Evolutionary conservation across 2,888 invertebrate species (phyloP), one percentile per base, ranked within the genome.

Genomic region (Cataglyphis livida): DNA sequence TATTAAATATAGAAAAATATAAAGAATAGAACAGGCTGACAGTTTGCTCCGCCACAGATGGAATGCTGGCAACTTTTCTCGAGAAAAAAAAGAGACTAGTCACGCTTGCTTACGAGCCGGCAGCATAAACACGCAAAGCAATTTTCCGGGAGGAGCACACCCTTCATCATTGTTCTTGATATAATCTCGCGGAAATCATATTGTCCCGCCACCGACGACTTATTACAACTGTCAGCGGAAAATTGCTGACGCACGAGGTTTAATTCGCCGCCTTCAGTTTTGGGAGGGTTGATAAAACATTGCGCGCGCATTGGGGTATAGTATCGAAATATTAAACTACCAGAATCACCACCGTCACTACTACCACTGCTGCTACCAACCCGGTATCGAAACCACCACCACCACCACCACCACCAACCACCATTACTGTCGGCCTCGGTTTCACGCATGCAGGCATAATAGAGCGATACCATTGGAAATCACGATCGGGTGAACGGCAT

Each of bases 221-320:
- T 91, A 92, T 91, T 90, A 90, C 86, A 84, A 87, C 84, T 90
- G 90, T 85, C 91, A 81, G 85, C 61, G 62, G 88, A 88, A 88
- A 93, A 91, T 86, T 89, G 93, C 93, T 93, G 94, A 94, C 92
- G 91, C 92, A 91, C 88, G 81, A 83, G 83, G 87, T 90, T 91
- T 93, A 93, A 93, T 93, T 89, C 87, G 15, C 81, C 81, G 28
- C 38, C 87, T 35, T 4, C 81, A 82, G 81, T 86, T 85, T 85
- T 84, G 82, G 87, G 32, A 35, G 59, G 66, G 65, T 57, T 73
- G 82, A 74, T 89, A 84, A 90, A 91, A 91, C 87, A 85, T 76
- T 82, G 81, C 82, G 78, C 83, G 79, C 83, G 78, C 84, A 54
- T 48, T 65, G 57, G 75, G 68, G 75, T 51, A 73, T 51, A 68